Evolutionary conservation across 2,888 invertebrate genomes (phyloP).

Genomic region (Nezara viridula): DNA sequence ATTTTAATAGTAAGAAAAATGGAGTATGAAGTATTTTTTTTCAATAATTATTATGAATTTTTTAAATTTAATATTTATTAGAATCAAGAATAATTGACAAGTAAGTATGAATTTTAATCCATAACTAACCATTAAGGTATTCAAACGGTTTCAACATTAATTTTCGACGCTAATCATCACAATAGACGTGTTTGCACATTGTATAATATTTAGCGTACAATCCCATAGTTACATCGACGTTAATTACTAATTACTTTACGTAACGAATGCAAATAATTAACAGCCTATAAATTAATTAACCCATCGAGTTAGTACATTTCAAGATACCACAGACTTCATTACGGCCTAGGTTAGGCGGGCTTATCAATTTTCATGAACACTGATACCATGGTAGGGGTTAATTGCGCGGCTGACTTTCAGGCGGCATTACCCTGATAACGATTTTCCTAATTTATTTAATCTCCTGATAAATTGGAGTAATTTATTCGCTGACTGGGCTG

Average conservation of each 20-base stretch:
- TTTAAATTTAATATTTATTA: too few relatives aligned
- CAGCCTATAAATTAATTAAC: not conserved
- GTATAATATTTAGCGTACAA: too few relatives aligned
- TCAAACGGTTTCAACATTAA: too few relatives aligned
- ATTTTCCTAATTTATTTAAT: conserved; percentile 34
- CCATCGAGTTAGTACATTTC: not conserved
- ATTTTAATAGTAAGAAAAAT: too few relatives aligned
- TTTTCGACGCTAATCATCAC: too few relatives aligned
- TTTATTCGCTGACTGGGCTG: not conserved
- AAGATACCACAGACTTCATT: not conserved
- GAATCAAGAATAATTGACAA: too few relatives aligned
- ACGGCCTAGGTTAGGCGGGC: not conserved
- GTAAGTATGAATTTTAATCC: too few relatives aligned
- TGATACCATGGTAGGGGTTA: not conserved
- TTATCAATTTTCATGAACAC: conserved; percentile 27
- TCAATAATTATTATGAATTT: too few relatives aligned
- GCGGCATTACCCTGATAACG: not conserved
- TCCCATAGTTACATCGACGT: not conserved
- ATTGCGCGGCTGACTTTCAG: not conserved
- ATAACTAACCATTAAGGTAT: too few relatives aligned
- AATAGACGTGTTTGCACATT: too few relatives aligned
- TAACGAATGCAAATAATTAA: not conserved
- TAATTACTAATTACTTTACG: not conserved
- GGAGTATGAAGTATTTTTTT: too few relatives aligned
- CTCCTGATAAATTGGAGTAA: conserved; percentile 8